phyloP scores from a whole-genome alignment of 1,140 invertebrate genomes.

The Delia radicum region DNA sequence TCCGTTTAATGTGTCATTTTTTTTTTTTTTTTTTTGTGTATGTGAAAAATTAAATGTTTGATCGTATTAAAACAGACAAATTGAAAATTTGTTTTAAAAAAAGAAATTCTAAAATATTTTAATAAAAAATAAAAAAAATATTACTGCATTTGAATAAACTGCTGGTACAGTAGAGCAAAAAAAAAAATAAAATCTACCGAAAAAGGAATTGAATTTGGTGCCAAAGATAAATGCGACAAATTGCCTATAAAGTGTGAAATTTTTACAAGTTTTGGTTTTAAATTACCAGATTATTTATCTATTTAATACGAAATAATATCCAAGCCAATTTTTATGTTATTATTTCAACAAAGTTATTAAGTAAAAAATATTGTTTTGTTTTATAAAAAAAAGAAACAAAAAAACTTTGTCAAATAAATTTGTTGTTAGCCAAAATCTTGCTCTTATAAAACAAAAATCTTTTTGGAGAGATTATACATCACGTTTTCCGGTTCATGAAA shows the following conservation, averaged over 20 bases:
- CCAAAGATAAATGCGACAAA: slow-evolving; percentile 4
- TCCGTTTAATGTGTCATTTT: background rate
- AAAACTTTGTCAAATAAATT: too few species aligned
- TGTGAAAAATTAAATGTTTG: background rate
- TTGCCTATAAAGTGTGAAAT: background rate
- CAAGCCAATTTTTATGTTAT: background rate
- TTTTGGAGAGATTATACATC: background rate
- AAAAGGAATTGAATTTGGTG: background rate
- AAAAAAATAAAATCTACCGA: background rate
- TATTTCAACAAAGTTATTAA: background rate
- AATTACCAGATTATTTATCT: background rate
- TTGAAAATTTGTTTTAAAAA: background rate
- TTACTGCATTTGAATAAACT: background rate
- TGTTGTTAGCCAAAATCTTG: background rate
- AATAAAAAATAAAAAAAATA: background rate
- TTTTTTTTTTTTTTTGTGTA: too few species aligned
- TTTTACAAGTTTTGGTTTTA: background rate
- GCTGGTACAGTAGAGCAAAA: background rate
- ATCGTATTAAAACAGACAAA: background rate
- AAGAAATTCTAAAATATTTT: background rate
- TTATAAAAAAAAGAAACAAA: too few species aligned
- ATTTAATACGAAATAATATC: background rate
- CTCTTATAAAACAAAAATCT: background rate
- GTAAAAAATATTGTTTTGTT: background rate
- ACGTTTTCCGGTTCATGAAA: slow-evolving; percentile 4